Evolutionary conservation across 1,140 invertebrate genomes (phyloP).

Genomic region (Nymphalis io): DNA sequence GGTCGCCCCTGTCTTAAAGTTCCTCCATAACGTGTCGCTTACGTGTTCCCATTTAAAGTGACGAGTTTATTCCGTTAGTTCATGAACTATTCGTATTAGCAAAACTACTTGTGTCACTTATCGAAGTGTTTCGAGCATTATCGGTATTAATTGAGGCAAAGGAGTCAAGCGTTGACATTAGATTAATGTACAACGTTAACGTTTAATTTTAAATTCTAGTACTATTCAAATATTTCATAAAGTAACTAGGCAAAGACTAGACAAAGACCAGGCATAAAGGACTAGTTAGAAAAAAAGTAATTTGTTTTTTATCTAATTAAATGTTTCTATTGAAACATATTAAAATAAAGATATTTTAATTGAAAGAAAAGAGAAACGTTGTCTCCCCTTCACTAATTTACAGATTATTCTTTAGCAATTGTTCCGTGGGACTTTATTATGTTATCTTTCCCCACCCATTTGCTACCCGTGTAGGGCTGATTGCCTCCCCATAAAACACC

Average conservation of each 20-base stretch:
- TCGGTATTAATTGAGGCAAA: conserved; percentile 19
- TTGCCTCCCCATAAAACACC: conserved; percentile 55
- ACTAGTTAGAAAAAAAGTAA: too few relatives aligned
- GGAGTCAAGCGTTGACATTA: neutral
- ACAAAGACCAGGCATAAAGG: too few relatives aligned
- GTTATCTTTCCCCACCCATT: conserved; percentile 35
- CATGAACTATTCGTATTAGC: conserved; percentile 41
- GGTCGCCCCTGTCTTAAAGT: conserved; percentile 50
- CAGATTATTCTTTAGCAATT: conserved; percentile 32
- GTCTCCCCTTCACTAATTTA: conserved; percentile 20
- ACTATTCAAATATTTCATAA: too few relatives aligned
- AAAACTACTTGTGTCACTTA: conserved; percentile 32
- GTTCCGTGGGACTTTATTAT: conserved; percentile 36
- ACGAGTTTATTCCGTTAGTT: conserved; percentile 43
- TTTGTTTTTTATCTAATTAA: too few relatives aligned
- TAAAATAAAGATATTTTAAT: neutral
- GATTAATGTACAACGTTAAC: neutral
- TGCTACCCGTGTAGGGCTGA: conserved; percentile 36
- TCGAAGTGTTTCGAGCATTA: conserved; percentile 21
- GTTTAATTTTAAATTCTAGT: neutral
- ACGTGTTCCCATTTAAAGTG: conserved; percentile 43
- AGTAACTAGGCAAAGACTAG: too few relatives aligned
- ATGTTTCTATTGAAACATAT: neutral
- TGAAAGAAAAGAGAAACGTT: conserved; percentile 1
- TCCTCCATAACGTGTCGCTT: conserved; percentile 40